phyloP scores from a whole-genome alignment of 2,888 invertebrate species.

The Synergus gifuensis region DNA sequence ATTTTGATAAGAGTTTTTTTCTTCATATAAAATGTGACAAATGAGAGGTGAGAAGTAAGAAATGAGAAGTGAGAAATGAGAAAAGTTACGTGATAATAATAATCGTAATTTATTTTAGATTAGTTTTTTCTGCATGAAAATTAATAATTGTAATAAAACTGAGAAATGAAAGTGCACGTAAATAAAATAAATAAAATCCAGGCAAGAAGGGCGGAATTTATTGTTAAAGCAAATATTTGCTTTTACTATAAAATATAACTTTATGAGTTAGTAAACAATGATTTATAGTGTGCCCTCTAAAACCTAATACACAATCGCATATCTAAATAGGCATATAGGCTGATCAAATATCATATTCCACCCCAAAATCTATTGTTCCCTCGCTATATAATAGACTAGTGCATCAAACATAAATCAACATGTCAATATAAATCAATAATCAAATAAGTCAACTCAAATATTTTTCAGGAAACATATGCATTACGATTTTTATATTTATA shows the following conservation, averaged over 20 bases:
- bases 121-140: no score
- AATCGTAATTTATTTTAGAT: no score
- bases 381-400: background rate
- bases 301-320: background rate
- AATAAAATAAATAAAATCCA: background rate
- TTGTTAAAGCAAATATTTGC: background rate
- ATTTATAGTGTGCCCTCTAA: background rate
- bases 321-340: background rate
- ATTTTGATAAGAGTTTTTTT: no score
- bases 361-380: background rate
- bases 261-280: background rate
- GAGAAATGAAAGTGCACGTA: no score
- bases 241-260: background rate
- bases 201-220: background rate
- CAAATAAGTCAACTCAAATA: background rate
- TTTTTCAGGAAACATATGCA: background rate
- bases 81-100: no score
- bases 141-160: no score
- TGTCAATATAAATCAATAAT: background rate
- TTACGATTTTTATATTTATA: background rate
- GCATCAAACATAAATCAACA: background rate
- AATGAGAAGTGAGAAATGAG: no score
- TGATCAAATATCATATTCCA: conserved; percentile 22
- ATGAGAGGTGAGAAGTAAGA: no score
- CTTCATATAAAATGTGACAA: no score